Base-by-base conservation (phyloP, 2,113 vertebrate species). In the Malurus cyaneus region DNA sequence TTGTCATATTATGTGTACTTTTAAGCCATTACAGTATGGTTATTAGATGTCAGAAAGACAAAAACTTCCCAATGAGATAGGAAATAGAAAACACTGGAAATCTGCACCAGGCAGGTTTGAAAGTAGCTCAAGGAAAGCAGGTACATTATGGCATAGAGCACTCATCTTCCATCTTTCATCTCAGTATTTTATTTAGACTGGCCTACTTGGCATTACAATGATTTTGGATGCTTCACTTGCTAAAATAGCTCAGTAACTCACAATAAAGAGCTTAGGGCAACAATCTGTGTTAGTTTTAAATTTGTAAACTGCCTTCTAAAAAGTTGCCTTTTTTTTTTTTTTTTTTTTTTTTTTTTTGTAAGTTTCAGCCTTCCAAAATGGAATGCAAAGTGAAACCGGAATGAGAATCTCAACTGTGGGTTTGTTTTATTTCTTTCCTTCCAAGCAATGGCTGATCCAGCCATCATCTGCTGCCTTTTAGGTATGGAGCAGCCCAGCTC, bases 71-170 rank as follows among this genome's bases (percentile, higher is more conserved):
- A 60, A 0, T 5, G 41, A 31, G 44, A 56, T 82, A 67, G 16
- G 9, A 47, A 84, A 67, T 17, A 11, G 52, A 70, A 78, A 15
- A 17, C 1, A 12, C 12, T 74, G 82, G 77, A 92, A 82, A 28
- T 28, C 21, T 49, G 12, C 41, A 19, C 0, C 1, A 39, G 36
- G 41, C 8, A 42, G n/a, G 34, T 41, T 77, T 26, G 49, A 65
- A 64, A 69, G 29, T 3, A 76, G 50, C 34, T 49, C 4, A 18
- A 16, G 23, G 29, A 16, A 67, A 82, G 12, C 32, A 85, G 73
- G 24, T 11, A 24, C 25, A 6, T 10, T 34, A 71, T 20, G 31
- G 9, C 31, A 69, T 0, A 14, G 14, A 70, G 23, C 1, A 2
- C 20, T 52, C 28, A 5, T 17, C 53, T 79, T 42, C 18, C 26